Base-by-base conservation (phyloP, 1,140 invertebrate genomes). In the Batillaria attramentaria region DNA sequence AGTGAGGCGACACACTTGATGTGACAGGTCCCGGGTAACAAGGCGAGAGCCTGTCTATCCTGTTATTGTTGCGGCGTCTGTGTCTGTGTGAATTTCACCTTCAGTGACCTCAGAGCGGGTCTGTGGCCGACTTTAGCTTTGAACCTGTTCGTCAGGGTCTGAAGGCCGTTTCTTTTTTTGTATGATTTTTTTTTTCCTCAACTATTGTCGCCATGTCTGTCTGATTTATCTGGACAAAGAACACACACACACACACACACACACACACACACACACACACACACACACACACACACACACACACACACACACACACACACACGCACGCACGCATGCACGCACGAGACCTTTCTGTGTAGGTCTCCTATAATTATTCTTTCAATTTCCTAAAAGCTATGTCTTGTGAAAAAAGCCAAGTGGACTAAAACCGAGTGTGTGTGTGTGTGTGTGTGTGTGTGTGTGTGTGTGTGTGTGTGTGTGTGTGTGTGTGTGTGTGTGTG, bases 381-480 rank as follows among this genome's bases (percentile, higher is more conserved):
- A 28, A 3, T 74, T 24, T 28, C 3, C 37, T 54, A 5, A 13
- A 54, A 24, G 31, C 8, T 31, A 69, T 35, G 8, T 66, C 33
- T 10, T n/a, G 13, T 66, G 13, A 16, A 66, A 31, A 10, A 66
- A 18, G 28, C 33, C 10, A 31, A 66, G 31, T 24, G 31, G 20
- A n/a, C 62, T 24, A 66, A n/a, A 10, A 10, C 20, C 13, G 33
- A 66, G 42, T 18, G 57, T 66, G 37, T 77, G 8, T 62, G 73
- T 62, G 5, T 16, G 50, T 62, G 41, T 74, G 72, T 50, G 72
- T 50, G 46, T 74, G 72, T 74, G 72, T 50, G 46, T 74, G 72
- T n/a, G 28, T 28, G 72, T 46, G 46, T 50, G 46, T 50, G 24
- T 50, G 13, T 50, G 46, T 50, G 13, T 50, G 46, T 50, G 46